Conservation (phyloP, 2,888 invertebrate species). For the Unio delphinus region DNA sequence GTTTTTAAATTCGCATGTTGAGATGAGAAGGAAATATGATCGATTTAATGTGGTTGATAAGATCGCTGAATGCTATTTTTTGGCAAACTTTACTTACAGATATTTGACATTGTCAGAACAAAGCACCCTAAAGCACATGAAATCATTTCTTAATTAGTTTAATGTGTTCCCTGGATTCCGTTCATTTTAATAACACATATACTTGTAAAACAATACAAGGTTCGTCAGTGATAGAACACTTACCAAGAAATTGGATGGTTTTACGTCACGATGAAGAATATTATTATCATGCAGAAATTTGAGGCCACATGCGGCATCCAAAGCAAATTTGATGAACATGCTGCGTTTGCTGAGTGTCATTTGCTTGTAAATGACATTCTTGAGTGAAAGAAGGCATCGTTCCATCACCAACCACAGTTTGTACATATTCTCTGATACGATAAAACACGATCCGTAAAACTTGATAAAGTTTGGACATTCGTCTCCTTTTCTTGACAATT, state of each 20-base stretch:
- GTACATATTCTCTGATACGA: neutral
- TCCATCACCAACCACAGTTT: conserved; percentile 16
- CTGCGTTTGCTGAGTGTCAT: too few species aligned
- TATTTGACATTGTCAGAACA: too few species aligned
- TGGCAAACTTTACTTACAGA: too few species aligned
- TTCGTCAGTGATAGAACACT: neutral
- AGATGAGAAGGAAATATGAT: too few species aligned
- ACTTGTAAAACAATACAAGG: too few species aligned
- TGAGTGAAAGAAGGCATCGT: conserved; percentile 8
- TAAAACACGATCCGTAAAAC: conserved; percentile 9
- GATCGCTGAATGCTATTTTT: too few species aligned
- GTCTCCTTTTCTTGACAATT: conserved; percentile 7
- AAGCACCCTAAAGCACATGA: too few species aligned
- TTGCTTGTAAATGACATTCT: conserved; percentile 2
- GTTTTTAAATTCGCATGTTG: too few species aligned
- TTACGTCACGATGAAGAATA: conserved; percentile 18
- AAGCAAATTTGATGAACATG: conserved; percentile 14
- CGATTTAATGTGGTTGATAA: too few species aligned
- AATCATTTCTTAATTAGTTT: too few species aligned
- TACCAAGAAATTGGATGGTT: conserved; percentile 24
- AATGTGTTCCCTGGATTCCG: too few species aligned
- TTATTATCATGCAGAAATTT: conserved; percentile 20
- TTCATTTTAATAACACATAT: too few species aligned
- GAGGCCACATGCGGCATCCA: conserved; percentile 11
- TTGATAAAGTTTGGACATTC: conserved; percentile 8